Conservation (phyloP, 2,888 invertebrate genomes). For the Phengaris alcon region DNA sequence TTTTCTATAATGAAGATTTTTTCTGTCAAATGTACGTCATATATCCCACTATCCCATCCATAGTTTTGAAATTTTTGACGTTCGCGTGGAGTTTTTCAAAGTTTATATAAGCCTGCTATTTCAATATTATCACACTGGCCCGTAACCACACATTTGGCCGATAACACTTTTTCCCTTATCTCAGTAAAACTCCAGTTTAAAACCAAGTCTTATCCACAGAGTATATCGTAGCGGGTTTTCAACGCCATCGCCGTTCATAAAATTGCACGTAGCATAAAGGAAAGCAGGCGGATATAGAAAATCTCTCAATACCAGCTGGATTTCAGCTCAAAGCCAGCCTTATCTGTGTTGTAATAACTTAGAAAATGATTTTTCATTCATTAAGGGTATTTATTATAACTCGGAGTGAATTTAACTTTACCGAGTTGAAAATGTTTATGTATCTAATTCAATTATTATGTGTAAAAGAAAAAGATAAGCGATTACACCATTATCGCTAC, state of each 20-base stretch:
- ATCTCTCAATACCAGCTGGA: constrained; percentile 72
- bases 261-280: constrained; percentile 77
- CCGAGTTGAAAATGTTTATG: too few relatives aligned
- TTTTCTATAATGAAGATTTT: too few relatives aligned
- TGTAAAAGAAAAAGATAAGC: too few relatives aligned
- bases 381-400: constrained; percentile 23
- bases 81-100: too few relatives aligned
- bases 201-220: constrained; percentile 47
- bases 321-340: constrained; percentile 65
- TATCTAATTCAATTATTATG: too few relatives aligned
- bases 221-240: constrained; percentile 55
- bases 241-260: constrained; percentile 66
- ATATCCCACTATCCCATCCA: too few relatives aligned
- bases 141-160: neutral
- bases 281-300: constrained; percentile 77
- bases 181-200: neutral
- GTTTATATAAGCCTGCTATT: neutral
- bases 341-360: constrained; percentile 64
- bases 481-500: too few relatives aligned
- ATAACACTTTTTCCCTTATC: constrained; percentile 1
- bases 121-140: neutral
- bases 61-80: too few relatives aligned
- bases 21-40: too few relatives aligned
- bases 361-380: constrained; percentile 41
- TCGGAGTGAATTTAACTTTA: neutral